A percentile compares a stretch with the other conserved stretches of the same genome.
phyloP scores from a whole-genome alignment of 1,140 invertebrate species.

The Cydia pomonella region DNA sequence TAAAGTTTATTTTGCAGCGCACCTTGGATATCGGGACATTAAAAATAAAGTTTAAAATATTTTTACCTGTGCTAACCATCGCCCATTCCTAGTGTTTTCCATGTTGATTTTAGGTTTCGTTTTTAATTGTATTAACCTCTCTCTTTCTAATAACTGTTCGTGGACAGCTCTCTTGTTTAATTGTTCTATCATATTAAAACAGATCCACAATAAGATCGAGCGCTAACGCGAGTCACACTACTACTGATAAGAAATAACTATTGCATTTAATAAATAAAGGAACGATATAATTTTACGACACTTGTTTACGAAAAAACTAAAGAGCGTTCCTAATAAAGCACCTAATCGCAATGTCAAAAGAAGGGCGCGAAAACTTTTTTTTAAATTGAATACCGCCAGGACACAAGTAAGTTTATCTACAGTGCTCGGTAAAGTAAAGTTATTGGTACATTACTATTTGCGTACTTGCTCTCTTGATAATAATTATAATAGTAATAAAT shows the following conservation, averaged over 20 bases:
- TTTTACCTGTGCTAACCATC: slow-evolving; percentile 54
- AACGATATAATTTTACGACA: slow-evolving; percentile 11
- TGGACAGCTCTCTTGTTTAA: slow-evolving; percentile 58
- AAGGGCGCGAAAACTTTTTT: slow-evolving; percentile 37
- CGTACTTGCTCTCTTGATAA: slow-evolving; percentile 46
- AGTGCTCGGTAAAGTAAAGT: slow-evolving; percentile 47
- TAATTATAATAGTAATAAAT: slow-evolving; percentile 43
- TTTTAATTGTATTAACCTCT: slow-evolving; percentile 51
- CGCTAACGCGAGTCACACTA: slow-evolving; percentile 18
- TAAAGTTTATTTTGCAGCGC: background rate
- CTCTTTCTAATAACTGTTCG: slow-evolving; percentile 58
- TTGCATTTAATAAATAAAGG: background rate
- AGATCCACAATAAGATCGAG: slow-evolving; percentile 35
- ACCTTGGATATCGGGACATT: background rate
- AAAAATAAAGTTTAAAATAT: background rate
- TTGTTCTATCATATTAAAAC: slow-evolving; percentile 55
- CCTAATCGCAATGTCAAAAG: slow-evolving; percentile 11
- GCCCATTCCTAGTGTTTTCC: slow-evolving; percentile 59
- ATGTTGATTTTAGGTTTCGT: slow-evolving; percentile 51
- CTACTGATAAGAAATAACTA: slow-evolving; percentile 13
- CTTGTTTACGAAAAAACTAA: background rate
- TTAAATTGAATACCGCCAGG: slow-evolving; percentile 5
- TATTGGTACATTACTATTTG: slow-evolving; percentile 48
- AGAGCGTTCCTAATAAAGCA: slow-evolving; percentile 3
- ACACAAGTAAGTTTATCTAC: slow-evolving; percentile 50